Base-by-base conservation (phyloP, 2,888 invertebrate genomes). In the Halocaridina rubra region DNA sequence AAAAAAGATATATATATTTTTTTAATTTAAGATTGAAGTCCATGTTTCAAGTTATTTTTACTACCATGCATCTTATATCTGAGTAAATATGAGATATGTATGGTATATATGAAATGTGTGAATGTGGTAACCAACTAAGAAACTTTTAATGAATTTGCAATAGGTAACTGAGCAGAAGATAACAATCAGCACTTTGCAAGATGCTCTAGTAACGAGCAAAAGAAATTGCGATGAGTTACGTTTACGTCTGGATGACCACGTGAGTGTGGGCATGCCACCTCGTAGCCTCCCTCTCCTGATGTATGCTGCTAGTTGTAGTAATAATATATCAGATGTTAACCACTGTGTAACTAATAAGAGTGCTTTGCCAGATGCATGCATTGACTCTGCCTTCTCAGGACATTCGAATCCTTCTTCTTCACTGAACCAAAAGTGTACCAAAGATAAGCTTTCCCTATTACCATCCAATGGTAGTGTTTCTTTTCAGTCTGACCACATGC, bases 101-200 rank as follows among this genome's bases (percentile, higher is more conserved):
- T n/a, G n/a, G n/a, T n/a, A n/a, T n/a, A n/a, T 0, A 22, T n/a
- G n/a, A n/a, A n/a, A n/a, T n/a, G n/a, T n/a, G n/a, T n/a, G n/a
- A n/a, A n/a, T n/a, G n/a, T n/a, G n/a, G n/a, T n/a, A n/a, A n/a
- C n/a, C n/a, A n/a, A n/a, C n/a, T n/a, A 53, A 53, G 10, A 4
- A 53, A 53, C 16, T 53, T 19, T 53, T 10, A 16, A 53, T 53
- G 53, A 10, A 53, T 53, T 53, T 19, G 19, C 32, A 39, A 16
- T 78, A 88, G 88, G 72, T 81, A 3, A 53, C 61, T 46, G 84
- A 88, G 61, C 88, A 88, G 77, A 57, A 76, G 24, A 19, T 86
- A 46, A 84, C 86, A 30, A 88, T 88, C n/a, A 61, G 80, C 19
- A 74, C 84, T 8, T 84, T 88, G 19, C 88, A 88, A 64, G 88